A percentile compares a stretch with the other conserved stretches of the same genome.
phyloP scores from a whole-genome alignment of 2,888 invertebrate genomes.

The Eupelmus urozonus region DNA sequence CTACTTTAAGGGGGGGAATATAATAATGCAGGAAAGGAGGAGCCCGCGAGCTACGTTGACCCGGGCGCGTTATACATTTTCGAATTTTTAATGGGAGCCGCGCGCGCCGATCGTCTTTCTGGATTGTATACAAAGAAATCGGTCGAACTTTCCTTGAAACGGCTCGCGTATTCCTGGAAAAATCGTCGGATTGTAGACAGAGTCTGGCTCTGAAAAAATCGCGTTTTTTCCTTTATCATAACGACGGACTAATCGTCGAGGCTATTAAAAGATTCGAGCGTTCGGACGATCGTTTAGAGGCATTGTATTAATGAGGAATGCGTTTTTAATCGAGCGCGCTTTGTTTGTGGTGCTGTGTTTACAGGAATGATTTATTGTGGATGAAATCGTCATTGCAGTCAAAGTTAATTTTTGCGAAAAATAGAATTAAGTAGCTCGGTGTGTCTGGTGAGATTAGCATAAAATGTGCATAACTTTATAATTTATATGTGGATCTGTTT shows the following conservation, averaged over 20 bases:
- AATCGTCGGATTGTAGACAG: too few species aligned
- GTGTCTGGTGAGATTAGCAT: constrained; percentile 9
- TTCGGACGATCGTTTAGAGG: background rate
- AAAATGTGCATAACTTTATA: constrained; percentile 15
- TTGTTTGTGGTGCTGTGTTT: too few species aligned
- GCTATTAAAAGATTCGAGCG: background rate
- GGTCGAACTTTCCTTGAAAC: constrained; percentile 4
- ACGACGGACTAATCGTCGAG: background rate
- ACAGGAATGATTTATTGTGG: too few species aligned
- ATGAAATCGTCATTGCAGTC: too few species aligned
- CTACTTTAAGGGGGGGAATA: constrained; percentile 8
- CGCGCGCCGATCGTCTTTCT: background rate
- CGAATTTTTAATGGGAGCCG: background rate
- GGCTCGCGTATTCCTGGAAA: constrained; percentile 4
- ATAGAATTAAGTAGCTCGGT: background rate
- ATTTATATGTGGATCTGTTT: background rate
- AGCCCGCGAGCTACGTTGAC: background rate
- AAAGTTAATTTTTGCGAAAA: background rate
- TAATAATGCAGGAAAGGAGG: constrained; percentile 12
- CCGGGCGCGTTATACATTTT: background rate
- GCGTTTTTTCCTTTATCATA: background rate
- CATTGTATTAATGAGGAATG: background rate
- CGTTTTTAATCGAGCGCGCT: background rate
- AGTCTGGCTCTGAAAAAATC: background rate
- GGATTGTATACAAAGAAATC: constrained; percentile 28